These are phyloP conservation scores for Pipistrellus kuhlii DNA, from an alignment of 2,797 vertebrate species.

Conservation along the genomic window DNA sequence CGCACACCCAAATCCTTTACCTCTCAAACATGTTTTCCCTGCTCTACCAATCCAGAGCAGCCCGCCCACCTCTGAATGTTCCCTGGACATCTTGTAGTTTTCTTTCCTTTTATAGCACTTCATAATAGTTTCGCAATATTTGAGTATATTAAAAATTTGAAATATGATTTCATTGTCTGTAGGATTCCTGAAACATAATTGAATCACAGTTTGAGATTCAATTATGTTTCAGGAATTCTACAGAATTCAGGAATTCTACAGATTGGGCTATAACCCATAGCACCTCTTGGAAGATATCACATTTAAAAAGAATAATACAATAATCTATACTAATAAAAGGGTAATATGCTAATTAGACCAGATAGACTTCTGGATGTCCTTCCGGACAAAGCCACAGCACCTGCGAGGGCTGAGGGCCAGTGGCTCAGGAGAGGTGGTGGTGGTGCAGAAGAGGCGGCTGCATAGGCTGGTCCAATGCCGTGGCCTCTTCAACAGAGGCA, in stretches of 20 bases:
- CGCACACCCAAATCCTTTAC: neutral
- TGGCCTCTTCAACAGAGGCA: too few species aligned
- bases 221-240: neutral
- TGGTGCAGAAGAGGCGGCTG: too few species aligned
- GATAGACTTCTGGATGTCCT: too few species aligned
- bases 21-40: neutral
- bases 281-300: neutral
- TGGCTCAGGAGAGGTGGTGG: too few species aligned
- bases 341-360: too few species aligned
- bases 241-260: too few species aligned
- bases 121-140: neutral
- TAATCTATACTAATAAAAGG: too few species aligned
- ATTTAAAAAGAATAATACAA: neutral
- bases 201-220: neutral
- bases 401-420: too few species aligned
- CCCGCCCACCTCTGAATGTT: neutral
- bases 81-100: neutral
- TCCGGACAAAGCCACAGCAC: too few species aligned
- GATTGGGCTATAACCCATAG: neutral
- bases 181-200: neutral
- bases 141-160: conserved; percentile 1
- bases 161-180: neutral
- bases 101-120: neutral
- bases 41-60: neutral
- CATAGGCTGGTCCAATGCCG: too few species aligned